Evolutionary conservation across 2,113 vertebrate genomes (phyloP), one percentile per base, ranked within the genome.

Genomic region (Engraulis encrasicolus): DNA sequence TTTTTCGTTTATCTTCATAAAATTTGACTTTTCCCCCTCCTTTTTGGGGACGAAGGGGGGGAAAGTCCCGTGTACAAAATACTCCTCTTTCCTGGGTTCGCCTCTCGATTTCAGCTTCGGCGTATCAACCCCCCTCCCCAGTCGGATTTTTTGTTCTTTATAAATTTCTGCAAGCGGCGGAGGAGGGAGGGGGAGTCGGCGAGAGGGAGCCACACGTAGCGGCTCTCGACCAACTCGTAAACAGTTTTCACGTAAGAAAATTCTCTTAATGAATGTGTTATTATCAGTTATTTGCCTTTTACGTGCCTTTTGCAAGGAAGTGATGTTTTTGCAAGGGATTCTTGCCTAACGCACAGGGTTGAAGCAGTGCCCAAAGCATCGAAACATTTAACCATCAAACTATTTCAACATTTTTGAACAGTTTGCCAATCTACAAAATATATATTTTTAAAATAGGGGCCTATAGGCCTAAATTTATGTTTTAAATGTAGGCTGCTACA

Each of bases 11-110:
- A 88, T 87, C 89, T 87, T 93, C 91, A 89, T 93, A 93, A 91
- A 93, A 88, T 92, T 90, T 93, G 94, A 95, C 94, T 94, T 95
- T 95, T 94, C 94, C 94, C 95, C 94, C 94, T 95, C 94, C 94
- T 95, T 94, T 94, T 84, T 91, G 89, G 93, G 91, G 89, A 93
- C 93, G 93, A 94, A 94, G 94, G 92, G 93, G 94, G 94, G 95
- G 93, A 94, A 95, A 95, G 95, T 96, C 94, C 93, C 91, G 93
- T 93, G 92, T 95, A 92, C 81, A 88, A 93, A 94, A 93, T 89
- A 93, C 93, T 94, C 93, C 92, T 95, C 91, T 95, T 95, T 94
- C 94, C 94, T 94, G 91, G 93, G 93, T 94, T 95, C 94, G 93
- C 94, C 93, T 94, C 94, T 95, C 92, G 93, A 93, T 95, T 94